Evolutionary conservation across 2,113 vertebrate genomes (phyloP), one percentile per base, ranked within the genome.

Genomic region (Hemibagrus wyckioides): DNA sequence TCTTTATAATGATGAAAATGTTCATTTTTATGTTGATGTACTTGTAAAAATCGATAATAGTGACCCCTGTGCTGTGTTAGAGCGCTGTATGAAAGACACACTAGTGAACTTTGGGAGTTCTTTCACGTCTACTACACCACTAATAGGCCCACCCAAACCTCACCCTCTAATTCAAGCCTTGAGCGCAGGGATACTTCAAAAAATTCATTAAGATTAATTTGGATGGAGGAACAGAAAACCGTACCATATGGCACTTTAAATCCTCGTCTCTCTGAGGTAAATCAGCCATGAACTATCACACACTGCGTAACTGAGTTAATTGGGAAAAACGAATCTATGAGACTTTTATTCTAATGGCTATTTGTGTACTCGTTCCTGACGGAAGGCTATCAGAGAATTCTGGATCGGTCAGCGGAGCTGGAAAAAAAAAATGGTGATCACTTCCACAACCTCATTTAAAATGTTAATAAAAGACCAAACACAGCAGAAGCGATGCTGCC

Each of bases 381-480:
- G 28, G 14, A 76, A 76, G 73, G 41, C 25, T 23, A 19, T 59
- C 6, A 21, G 39, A 1, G 39, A 39, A 50, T 63, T 77, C 28
- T 75, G 41, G 69, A 75, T 28, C 23, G 33, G 56, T 8, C 44
- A 39, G 39, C 59, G 54, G 56, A 83, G 39, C 71, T 19, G 21
- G 54, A 33, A 80, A 41, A 71, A 59, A 33, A 80, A 41, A 71
- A 59, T 30, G 59, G 5, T 30, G n/a, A 63, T 69, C 65, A 61
- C 65, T 84, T 87, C 59, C 57, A 48, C 67, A 41, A 52, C 10
- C 39, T 65, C 21, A 52, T 85, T 36, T 63, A 52, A 75, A 50
- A 61, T 56, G 48, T 23, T 15, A 50, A 79, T 56, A 50, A 83
- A 80, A 61, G 28, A 82, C n/a, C 48, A 83, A 71, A 86, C 80